Evolutionary conservation across 2,888 invertebrate genomes (phyloP).

Genomic region (Odontomyia ornata): DNA sequence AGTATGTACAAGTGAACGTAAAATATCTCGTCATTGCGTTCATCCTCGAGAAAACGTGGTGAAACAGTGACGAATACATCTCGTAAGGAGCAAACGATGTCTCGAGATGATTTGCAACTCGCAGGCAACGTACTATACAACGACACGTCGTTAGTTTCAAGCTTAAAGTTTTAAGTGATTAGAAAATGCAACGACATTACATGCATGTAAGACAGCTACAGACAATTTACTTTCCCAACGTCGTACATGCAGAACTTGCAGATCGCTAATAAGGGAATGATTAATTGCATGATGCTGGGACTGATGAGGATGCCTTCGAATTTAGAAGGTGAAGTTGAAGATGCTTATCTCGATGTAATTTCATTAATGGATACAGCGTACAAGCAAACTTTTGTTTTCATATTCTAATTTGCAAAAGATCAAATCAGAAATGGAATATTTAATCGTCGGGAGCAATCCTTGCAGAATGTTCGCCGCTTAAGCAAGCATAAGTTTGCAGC

Average conservation of each 20-base stretch:
- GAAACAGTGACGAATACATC: neutral
- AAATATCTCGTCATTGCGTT: neutral
- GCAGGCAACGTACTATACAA: neutral
- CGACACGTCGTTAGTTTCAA: neutral
- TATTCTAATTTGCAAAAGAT: neutral
- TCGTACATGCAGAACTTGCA: neutral
- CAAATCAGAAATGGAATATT: neutral
- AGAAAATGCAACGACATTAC: neutral
- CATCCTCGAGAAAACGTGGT: neutral
- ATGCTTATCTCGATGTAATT: too few relatives aligned
- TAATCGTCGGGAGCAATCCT: neutral
- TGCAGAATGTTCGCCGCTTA: neutral
- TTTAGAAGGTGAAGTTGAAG: too few relatives aligned
- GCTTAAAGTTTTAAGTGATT: conserved; percentile 7
- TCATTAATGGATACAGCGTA: too few relatives aligned
- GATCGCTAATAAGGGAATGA: neutral
- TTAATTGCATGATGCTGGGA: neutral
- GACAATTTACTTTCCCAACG: neutral
- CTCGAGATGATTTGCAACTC: neutral
- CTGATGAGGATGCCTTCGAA: too few relatives aligned
- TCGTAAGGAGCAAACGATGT: neutral
- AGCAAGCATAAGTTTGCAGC: neutral
- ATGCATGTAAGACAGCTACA: neutral
- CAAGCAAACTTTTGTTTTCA: neutral
- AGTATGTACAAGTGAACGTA: neutral